phyloP scores from a whole-genome alignment of 2,113 vertebrate species.

The Scytalopus superciliaris region DNA sequence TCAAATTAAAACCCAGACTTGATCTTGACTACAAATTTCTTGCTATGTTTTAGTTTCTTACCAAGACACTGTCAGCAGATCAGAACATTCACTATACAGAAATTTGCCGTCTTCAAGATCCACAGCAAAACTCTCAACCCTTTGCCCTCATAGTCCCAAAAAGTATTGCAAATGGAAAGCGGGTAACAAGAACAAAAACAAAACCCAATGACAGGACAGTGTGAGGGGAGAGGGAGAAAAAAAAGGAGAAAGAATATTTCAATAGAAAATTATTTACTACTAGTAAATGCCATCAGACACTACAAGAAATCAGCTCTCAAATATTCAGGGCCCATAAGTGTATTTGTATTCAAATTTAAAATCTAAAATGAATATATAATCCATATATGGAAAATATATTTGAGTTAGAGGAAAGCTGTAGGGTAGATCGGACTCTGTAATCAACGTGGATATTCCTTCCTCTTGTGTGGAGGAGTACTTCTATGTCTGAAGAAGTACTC shows the following conservation, averaged over 20 bases:
- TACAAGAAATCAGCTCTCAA: background rate
- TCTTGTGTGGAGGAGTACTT: background rate
- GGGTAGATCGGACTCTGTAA: background rate
- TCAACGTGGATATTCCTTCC: background rate
- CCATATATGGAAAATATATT: background rate
- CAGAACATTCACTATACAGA: background rate
- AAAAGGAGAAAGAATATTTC: background rate
- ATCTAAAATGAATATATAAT: background rate
- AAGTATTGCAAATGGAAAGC: background rate
- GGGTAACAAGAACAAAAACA: background rate
- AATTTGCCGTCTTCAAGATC: background rate
- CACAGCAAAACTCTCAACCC: background rate
- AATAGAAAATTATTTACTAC: background rate
- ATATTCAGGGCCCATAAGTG: background rate
- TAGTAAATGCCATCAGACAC: background rate
- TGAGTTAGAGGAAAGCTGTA: background rate
- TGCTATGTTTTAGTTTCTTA: background rate
- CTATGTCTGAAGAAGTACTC: background rate
- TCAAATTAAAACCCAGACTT: background rate
- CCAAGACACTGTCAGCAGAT: background rate
- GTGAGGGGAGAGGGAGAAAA: fast-evolving
- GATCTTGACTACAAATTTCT: background rate
- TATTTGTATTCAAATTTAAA: background rate
- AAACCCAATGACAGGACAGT: background rate
- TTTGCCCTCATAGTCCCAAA: background rate